Conservation (phyloP, 2,888 invertebrate species). For the Taphrorychus bicolor region DNA sequence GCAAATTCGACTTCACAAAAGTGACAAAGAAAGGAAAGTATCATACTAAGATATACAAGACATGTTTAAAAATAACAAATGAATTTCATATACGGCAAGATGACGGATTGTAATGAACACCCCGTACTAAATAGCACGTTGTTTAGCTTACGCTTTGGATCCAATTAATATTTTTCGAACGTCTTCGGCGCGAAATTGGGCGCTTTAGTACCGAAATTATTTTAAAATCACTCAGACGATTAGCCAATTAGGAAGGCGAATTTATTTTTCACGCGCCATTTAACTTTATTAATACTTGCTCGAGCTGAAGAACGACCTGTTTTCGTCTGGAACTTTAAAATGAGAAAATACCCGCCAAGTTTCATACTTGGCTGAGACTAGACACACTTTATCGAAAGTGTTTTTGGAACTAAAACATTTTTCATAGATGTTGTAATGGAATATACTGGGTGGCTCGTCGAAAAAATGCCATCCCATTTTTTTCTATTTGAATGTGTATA, state of each 20-base stretch:
- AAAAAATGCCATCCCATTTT: too few relatives aligned
- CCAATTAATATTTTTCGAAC: conserved; percentile 37
- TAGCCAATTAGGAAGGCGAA: conserved; percentile 40
- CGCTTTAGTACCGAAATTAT: conserved; percentile 33
- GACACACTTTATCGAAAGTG: conserved; percentile 6
- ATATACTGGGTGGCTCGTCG: too few relatives aligned
- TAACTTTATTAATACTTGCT: conserved; percentile 39
- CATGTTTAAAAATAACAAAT: too few relatives aligned
- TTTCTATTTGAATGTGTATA: too few relatives aligned
- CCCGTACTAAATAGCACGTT: too few relatives aligned
- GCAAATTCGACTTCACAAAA: too few relatives aligned
- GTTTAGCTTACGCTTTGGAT: conserved; percentile 13
- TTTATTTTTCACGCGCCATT: conserved; percentile 41
- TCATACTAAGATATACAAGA: too few relatives aligned
- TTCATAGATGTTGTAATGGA: too few relatives aligned
- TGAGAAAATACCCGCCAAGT: conserved; percentile 26
- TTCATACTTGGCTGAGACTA: conserved; percentile 10
- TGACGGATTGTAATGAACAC: too few relatives aligned
- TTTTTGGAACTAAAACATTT: conserved; percentile 2
- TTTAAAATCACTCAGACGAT: conserved; percentile 40
- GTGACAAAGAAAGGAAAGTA: too few relatives aligned
- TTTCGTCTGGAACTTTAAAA: conserved; percentile 31
- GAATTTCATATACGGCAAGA: too few relatives aligned
- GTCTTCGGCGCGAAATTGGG: conserved; percentile 34
- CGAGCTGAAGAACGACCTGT: conserved; percentile 36